Evolutionary conservation across 2,113 vertebrate species (phyloP).

Genomic region (Centropristis striata): DNA sequence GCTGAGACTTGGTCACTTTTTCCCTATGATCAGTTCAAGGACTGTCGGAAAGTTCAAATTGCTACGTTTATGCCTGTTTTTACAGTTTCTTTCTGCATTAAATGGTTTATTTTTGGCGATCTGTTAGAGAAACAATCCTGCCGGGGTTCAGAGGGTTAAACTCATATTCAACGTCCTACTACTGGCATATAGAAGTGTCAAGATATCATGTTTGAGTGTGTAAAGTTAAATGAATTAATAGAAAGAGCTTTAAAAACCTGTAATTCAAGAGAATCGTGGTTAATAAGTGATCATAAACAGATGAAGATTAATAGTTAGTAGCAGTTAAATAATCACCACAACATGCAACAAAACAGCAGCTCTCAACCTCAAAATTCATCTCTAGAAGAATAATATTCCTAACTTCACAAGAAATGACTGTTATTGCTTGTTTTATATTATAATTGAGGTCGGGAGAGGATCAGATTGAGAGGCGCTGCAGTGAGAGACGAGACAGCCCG

Average conservation of each 20-base stretch:
- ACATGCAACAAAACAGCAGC: constrained; percentile 42
- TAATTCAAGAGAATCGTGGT: background rate
- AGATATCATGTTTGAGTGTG: background rate
- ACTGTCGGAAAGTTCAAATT: no score
- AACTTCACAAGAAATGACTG: background rate
- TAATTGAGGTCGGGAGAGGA: background rate
- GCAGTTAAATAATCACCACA: background rate
- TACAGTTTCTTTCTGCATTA: no score
- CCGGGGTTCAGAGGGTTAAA: background rate
- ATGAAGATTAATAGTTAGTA: constrained; percentile 39
- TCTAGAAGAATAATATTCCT: background rate
- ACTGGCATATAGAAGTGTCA: background rate
- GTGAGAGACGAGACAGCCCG: background rate
- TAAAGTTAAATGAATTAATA: background rate
- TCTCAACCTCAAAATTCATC: constrained; percentile 6
- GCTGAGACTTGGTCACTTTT: no score
- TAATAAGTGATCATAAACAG: background rate
- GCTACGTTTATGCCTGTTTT: no score
- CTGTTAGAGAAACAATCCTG: no score
- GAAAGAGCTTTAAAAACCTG: background rate
- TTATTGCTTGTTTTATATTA: background rate
- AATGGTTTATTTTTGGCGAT: no score
- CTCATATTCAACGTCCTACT: background rate
- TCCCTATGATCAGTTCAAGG: no score
- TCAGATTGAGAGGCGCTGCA: background rate